Base-by-base conservation (phyloP, 2,113 vertebrate genomes). In the Pelvicachromis taeniatus region DNA sequence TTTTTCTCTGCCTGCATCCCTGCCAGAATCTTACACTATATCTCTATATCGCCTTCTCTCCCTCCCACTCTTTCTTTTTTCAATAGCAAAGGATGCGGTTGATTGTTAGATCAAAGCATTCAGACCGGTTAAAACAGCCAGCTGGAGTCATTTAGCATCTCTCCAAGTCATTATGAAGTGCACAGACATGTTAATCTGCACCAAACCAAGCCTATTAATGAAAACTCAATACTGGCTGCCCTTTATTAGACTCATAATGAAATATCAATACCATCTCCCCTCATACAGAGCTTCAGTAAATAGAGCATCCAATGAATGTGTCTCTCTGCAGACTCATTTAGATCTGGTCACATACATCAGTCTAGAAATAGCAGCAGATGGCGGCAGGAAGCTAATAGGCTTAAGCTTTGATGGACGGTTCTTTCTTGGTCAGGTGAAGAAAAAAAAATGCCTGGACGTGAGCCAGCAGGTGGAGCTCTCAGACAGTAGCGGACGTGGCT, bases 171-270 rank as follows among this genome's bases (percentile, higher is more conserved):
- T 95, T 93, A 94, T 86, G 83, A 92, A 89, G 90, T 40, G 81
- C 68, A 50, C 80, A 77, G 89, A 89, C 91, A 85, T 89, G 92
- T 92, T 94, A 93, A 93, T 94, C 92, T 90, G 85, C 88, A 88
- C 91, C 88, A 80, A 92, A 93, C 90, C 88, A 87, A 79, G 85
- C 82, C 87, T 92, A 91, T 93, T 94, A 95, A 96, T 95, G 90
- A 94, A 94, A 95, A 92, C 78, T 93, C 94, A 92, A 94, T 94
- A 91, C 75, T 61, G 70, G 75, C 85, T 92, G 90, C 91, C 93
- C 92, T 95, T 95, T 95, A 95, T 94, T 94, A 93, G 92, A 90
- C 88, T 90, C 85, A 79, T 94, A 95, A 95, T 95, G 86, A 95
- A 94, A 95, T 95, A 94, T 94, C 93, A 95, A 96, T 95, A 94